A percentile compares a stretch with the other conserved stretches of the same genome.
These are phyloP conservation scores for Anagrus nilaparvatae DNA, from an alignment of 1,140 invertebrate genomes.

Conservation along the genomic window DNA sequence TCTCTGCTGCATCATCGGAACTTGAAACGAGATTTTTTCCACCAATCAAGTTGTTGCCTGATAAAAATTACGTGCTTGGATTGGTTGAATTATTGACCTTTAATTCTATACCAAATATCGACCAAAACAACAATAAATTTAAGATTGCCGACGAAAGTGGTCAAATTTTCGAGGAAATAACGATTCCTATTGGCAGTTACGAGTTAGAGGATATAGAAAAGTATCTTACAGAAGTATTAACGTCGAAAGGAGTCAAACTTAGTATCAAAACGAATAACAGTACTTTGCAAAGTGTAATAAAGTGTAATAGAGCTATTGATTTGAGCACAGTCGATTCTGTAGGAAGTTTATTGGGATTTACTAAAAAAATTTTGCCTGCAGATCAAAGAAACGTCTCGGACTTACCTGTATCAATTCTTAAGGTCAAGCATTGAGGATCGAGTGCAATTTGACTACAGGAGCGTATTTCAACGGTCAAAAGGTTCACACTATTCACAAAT, in stretches of 20 bases:
- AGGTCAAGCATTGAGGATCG: constrained; percentile 19
- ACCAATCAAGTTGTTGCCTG: too few species aligned
- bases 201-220: constrained; percentile 27
- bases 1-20: too few species aligned
- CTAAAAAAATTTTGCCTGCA: constrained; percentile 6
- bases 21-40: too few species aligned
- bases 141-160: constrained; percentile 1
- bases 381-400: constrained; percentile 15
- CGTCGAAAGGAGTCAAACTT: constrained; percentile 7
- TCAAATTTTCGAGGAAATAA: too few species aligned
- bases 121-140: constrained; percentile 26
- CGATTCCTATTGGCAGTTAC: constrained; percentile 20
- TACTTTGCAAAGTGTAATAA: constrained; percentile 17
- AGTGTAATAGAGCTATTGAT: constrained; percentile 15
- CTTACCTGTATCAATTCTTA: constrained; percentile 17
- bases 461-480: constrained; percentile 12
- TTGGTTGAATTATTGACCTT: constrained; percentile 26
- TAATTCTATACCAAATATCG: constrained; percentile 29
- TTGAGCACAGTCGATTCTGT: constrained; percentile 16
- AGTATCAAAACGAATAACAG: constrained; percentile 20
- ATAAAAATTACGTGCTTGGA: constrained; percentile 21
- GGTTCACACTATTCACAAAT: constrained; percentile 17
- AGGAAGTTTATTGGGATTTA: constrained; percentile 13
- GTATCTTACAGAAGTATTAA: constrained; percentile 12
- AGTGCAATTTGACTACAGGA: constrained; percentile 18